A percentile compares a stretch with the other conserved stretches of the same genome.
phyloP scores from a whole-genome alignment of 2,797 vertebrate genomes.

The Danio choprae region DNA sequence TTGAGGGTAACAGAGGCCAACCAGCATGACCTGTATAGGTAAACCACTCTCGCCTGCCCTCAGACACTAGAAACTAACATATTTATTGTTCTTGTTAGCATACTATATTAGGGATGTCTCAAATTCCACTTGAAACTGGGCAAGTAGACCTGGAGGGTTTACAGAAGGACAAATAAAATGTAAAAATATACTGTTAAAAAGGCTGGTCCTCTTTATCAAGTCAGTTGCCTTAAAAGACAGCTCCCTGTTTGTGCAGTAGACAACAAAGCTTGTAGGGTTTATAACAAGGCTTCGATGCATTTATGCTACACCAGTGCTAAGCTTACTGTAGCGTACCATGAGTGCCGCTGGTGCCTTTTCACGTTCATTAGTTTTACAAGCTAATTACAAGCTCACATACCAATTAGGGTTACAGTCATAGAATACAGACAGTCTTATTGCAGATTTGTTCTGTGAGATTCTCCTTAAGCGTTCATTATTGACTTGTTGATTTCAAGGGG shows the following conservation, averaged over 20 bases:
- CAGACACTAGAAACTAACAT: no score
- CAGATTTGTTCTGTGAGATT: background rate
- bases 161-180: no score
- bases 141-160: no score
- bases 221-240: no score
- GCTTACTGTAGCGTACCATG: constrained; percentile 14
- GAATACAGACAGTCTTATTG: background rate
- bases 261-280: background rate
- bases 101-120: no score
- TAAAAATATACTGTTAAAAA: no score
- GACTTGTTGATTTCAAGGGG: constrained; percentile 5
- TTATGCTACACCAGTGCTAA: background rate
- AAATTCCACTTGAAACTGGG: no score
- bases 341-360: constrained; percentile 22
- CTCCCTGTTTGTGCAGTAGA: background rate
- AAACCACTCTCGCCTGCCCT: no score
- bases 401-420: constrained; percentile 46
- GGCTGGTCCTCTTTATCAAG: no score
- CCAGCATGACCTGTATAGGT: no score
- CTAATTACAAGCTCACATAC: constrained; percentile 39
- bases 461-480: constrained; percentile 1
- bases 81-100: no score
- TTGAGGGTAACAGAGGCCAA: no score
- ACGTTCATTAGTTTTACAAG: constrained; percentile 50
- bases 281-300: background rate